Conservation (phyloP, 2,888 invertebrate species). For the Enchytraeus crypticus region DNA sequence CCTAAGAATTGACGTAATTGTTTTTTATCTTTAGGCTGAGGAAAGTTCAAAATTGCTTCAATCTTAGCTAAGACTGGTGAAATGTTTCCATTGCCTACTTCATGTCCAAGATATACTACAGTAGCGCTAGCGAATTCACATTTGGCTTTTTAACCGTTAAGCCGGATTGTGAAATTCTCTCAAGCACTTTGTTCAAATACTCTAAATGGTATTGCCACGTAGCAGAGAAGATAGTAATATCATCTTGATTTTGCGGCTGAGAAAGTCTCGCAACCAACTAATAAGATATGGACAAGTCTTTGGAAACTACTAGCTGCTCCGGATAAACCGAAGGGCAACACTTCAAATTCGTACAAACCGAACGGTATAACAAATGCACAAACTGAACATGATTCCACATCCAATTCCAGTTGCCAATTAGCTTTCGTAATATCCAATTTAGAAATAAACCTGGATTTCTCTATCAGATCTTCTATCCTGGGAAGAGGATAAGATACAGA, state of each 20-base stretch:
- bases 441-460: neutral
- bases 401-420: neutral
- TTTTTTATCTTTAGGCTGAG: neutral
- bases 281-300: neutral
- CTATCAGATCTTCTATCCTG: neutral
- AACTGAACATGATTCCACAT: neutral
- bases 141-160: neutral
- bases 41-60: neutral
- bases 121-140: neutral
- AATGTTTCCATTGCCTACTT: neutral
- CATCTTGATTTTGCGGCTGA: neutral
- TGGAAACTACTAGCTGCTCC: neutral
- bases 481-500: too few species aligned
- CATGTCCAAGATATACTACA: neutral
- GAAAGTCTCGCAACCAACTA: neutral
- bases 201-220: neutral
- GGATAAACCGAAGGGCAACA: neutral
- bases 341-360: neutral
- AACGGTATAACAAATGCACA: neutral
- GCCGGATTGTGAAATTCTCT: neutral
- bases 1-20: too few species aligned
- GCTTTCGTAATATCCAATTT: neutral
- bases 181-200: neutral
- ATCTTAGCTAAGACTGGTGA: neutral
- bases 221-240: too few species aligned